Conservation (phyloP, 2,888 invertebrate genomes). For the Abrostola triplasia region DNA sequence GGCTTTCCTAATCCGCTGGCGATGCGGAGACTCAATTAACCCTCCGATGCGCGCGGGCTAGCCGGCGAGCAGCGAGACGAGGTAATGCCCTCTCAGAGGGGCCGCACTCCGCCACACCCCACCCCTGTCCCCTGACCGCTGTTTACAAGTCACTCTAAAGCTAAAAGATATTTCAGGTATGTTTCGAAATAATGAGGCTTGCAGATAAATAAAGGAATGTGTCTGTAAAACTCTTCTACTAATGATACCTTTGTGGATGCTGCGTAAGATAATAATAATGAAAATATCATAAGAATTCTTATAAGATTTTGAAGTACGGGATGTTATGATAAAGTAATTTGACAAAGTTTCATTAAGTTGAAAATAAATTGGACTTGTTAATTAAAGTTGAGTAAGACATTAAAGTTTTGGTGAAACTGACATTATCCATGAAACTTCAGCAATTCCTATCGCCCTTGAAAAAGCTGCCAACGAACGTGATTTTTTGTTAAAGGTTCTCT, state of each 20-base stretch:
- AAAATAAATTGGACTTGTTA: slow-evolving; percentile 7
- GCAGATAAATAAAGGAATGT: too few relatives aligned
- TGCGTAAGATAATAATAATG: not conserved
- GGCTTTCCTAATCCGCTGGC: slow-evolving; percentile 46
- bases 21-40: slow-evolving; percentile 29
- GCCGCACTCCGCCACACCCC: slow-evolving; percentile 7
- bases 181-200: slow-evolving; percentile 7
- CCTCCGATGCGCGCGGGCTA: slow-evolving; percentile 52
- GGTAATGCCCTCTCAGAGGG: slow-evolving; percentile 26
- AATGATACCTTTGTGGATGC: not conserved
- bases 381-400: slow-evolving; percentile 11
- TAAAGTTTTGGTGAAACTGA: slow-evolving; percentile 12
- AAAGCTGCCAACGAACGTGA: slow-evolving; percentile 12
- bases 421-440: slow-evolving; percentile 21
- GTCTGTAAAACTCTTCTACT: too few relatives aligned
- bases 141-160: slow-evolving; percentile 21
- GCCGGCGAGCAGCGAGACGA: slow-evolving; percentile 55
- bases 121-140: slow-evolving; percentile 4
- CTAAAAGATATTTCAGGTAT: slow-evolving; percentile 15
- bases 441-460: slow-evolving; percentile 20
- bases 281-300: not conserved
- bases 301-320: slow-evolving; percentile 9
- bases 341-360: slow-evolving; percentile 6
- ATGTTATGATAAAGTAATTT: slow-evolving; percentile 1
- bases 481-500: slow-evolving; percentile 13